These are phyloP conservation scores for Numenius phaeopus DNA, from an alignment of 2,797 vertebrate species.

Conservation along the genomic window DNA sequence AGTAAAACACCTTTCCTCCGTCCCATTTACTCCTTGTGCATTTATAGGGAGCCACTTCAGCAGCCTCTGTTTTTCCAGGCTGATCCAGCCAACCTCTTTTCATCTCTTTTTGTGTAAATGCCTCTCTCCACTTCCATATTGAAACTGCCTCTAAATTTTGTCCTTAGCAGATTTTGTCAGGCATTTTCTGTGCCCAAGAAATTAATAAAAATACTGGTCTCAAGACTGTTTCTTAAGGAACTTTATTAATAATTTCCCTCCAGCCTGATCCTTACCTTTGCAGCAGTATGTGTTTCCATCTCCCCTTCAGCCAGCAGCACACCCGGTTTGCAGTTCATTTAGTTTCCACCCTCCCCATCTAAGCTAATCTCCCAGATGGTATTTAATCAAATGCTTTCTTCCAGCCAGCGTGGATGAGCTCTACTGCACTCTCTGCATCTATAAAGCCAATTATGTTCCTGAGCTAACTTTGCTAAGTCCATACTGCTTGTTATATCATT, in stretches of 20 bases:
- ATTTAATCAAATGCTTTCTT: background rate
- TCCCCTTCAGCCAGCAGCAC: background rate
- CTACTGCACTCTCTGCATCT: background rate
- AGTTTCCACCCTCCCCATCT: background rate
- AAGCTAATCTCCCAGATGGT: background rate
- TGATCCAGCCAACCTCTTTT: background rate
- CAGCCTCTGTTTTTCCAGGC: background rate
- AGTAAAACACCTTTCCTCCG: background rate
- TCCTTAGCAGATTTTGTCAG: background rate
- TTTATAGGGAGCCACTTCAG: background rate
- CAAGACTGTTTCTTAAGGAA: background rate
- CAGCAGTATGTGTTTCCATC: background rate
- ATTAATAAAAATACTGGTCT: background rate
- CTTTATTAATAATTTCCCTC: background rate
- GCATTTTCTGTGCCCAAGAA: background rate
- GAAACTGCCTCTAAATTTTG: background rate
- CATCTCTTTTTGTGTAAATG: background rate
- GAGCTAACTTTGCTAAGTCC: background rate
- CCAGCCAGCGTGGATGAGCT: background rate
- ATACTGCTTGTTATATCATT: background rate
- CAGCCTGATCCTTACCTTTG: background rate
- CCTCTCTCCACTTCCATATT: background rate
- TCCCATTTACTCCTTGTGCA: background rate
- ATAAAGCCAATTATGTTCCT: background rate
- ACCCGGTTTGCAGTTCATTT: background rate